Conservation (phyloP, 2,888 invertebrate species). For the Aquatica leii region DNA sequence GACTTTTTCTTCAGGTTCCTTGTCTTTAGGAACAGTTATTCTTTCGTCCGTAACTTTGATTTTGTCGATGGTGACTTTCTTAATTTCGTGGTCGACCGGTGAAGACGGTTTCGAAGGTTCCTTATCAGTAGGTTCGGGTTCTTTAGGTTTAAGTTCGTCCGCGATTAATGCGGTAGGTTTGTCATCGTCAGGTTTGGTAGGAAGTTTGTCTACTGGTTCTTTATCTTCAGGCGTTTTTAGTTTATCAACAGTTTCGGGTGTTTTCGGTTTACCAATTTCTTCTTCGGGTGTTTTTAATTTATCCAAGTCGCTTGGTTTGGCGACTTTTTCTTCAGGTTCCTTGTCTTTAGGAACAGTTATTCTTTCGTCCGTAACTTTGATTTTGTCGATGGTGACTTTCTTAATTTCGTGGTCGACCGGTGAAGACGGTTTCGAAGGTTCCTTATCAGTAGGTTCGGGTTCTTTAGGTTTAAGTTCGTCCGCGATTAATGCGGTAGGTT, state of each 20-base stretch:
- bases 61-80: conserved; percentile 2
- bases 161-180: background rate
- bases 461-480: background rate
- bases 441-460: background rate
- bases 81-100: background rate
- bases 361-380: background rate
- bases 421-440: background rate
- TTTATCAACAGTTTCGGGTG: background rate
- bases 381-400: background rate
- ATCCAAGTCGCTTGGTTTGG: background rate
- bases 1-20: background rate
- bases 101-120: background rate
- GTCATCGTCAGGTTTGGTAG: background rate
- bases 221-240: background rate
- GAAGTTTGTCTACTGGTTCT: background rate
- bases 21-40: background rate
- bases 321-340: background rate
- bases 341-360: background rate
- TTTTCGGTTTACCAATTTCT: background rate
- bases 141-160: background rate
- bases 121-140: background rate
- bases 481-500: no score
- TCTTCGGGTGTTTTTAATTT: background rate
- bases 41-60: background rate
- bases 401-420: background rate